Evolutionary conservation across 2,888 invertebrate genomes (phyloP).

Genomic region (Meteorus colon): DNA sequence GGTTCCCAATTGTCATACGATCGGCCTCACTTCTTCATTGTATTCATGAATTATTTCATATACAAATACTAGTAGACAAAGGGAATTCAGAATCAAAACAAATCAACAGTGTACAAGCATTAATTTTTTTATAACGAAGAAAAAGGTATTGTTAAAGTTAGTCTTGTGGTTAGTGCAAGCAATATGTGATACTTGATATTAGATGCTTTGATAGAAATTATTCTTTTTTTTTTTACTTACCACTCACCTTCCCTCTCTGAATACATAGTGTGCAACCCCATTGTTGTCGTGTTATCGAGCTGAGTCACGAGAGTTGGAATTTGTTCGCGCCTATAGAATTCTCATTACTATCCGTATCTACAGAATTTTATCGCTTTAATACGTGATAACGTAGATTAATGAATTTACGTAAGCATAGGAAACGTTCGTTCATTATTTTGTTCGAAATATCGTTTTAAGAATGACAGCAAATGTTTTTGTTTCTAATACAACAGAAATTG

Average conservation of each 20-base stretch:
- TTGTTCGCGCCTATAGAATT: slow-evolving; percentile 54
- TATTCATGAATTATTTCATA: no score
- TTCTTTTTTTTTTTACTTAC: slow-evolving; percentile 39
- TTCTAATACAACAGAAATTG: no score
- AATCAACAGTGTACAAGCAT: slow-evolving; percentile 29
- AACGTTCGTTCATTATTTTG: no score
- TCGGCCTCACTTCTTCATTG: slow-evolving; percentile 1
- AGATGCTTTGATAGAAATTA: slow-evolving; percentile 3
- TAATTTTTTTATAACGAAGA: background rate
- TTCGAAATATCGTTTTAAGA: no score
- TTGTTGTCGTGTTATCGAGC: slow-evolving; percentile 64
- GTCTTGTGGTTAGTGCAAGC: no score
- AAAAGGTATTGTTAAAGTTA: no score
- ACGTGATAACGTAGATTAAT: no score
- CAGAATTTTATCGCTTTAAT: slow-evolving; percentile 61
- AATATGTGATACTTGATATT: no score
- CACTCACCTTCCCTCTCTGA: slow-evolving; percentile 8
- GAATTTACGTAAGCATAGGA: no score
- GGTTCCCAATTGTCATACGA: slow-evolving; percentile 33
- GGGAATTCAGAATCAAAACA: background rate
- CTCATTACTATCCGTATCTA: slow-evolving; percentile 70
- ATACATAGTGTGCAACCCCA: slow-evolving; percentile 59
- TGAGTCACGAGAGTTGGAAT: slow-evolving; percentile 47
- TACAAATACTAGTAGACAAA: slow-evolving; percentile 15
- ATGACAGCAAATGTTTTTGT: no score